Percentiles rank a stretch among this genome's conserved stretches.
Evolutionary conservation across 2,113 vertebrate species (phyloP).

Genomic region (Gulo gulo): DNA sequence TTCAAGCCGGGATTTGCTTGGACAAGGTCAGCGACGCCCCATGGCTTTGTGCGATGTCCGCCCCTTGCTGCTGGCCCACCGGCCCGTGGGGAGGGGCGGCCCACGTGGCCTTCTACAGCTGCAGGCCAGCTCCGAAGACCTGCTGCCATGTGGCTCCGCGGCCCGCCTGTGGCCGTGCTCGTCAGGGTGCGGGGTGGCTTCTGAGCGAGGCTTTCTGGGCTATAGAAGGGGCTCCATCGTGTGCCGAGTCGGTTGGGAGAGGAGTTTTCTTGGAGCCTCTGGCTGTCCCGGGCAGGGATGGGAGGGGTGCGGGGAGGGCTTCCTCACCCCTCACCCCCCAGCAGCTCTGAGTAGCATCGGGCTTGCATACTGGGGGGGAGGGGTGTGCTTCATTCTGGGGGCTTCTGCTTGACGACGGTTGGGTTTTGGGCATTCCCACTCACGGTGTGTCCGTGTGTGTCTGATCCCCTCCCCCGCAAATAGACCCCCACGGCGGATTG

Average conservation of each 20-base stretch:
- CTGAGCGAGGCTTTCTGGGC: not conserved
- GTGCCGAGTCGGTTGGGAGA: too few relatives aligned
- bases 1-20: not conserved
- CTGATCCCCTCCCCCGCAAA: fast-evolving
- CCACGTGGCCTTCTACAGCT: constrained; percentile 9
- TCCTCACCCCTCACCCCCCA: not conserved
- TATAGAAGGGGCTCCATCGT: not conserved
- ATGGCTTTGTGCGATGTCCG: constrained; percentile 31
- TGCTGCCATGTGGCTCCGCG: constrained; percentile 57
- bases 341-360: constrained; percentile 36
- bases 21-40: constrained; percentile 44
- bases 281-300: not conserved
- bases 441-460: fast-evolving
- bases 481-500: not conserved
- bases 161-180: not conserved
- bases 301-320: not conserved
- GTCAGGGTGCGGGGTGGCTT: not conserved
- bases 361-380: not conserved
- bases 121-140: constrained; percentile 46
- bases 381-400: not conserved
- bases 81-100: constrained; percentile 41
- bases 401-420: not conserved
- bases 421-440: not conserved
- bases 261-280: too few relatives aligned
- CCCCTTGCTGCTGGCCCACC: constrained; percentile 62